phyloP scores from a whole-genome alignment of 1,140 invertebrate genomes.

The Drosophila albomicans region DNA sequence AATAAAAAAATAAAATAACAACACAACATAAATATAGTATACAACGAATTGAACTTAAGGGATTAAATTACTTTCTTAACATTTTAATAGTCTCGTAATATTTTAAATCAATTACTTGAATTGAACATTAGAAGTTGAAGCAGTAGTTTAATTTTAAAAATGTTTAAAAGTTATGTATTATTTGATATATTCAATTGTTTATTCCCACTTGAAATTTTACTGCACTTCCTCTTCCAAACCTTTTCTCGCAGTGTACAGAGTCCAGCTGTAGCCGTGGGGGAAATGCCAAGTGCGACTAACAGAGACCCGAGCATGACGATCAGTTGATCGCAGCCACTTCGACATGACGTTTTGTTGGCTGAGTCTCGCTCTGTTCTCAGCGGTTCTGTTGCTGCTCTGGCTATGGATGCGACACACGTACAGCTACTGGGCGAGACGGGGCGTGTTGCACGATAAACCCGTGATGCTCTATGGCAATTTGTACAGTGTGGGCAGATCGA shows the following conservation, averaged over 20 bases:
- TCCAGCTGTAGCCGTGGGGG: background rate
- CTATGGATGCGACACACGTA: conserved; percentile 42
- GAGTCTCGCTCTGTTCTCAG: conserved; percentile 14
- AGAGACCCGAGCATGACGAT: conserved; percentile 11
- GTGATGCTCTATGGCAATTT: conserved; percentile 79
- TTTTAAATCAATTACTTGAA: no score
- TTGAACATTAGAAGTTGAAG: no score
- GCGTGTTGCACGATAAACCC: conserved; percentile 82
- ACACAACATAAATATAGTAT: no score
- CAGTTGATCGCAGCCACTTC: conserved; percentile 19
- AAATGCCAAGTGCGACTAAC: background rate
- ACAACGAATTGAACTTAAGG: no score
- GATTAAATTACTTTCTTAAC: no score
- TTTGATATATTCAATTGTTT: background rate
- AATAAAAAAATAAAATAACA: no score
- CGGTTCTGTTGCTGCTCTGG: conserved; percentile 10
- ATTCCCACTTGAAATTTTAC: background rate
- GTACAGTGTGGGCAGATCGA: conserved; percentile 40
- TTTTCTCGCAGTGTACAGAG: conserved; percentile 8
- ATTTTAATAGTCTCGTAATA: no score
- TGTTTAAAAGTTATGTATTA: background rate
- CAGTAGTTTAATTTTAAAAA: background rate
- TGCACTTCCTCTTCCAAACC: background rate
- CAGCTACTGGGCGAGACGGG: conserved; percentile 81
- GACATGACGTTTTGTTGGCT: conserved; percentile 37